These are phyloP conservation scores for Drosophila mayaguana DNA, from an alignment of 2,888 invertebrate genomes.

Conservation along the genomic window DNA sequence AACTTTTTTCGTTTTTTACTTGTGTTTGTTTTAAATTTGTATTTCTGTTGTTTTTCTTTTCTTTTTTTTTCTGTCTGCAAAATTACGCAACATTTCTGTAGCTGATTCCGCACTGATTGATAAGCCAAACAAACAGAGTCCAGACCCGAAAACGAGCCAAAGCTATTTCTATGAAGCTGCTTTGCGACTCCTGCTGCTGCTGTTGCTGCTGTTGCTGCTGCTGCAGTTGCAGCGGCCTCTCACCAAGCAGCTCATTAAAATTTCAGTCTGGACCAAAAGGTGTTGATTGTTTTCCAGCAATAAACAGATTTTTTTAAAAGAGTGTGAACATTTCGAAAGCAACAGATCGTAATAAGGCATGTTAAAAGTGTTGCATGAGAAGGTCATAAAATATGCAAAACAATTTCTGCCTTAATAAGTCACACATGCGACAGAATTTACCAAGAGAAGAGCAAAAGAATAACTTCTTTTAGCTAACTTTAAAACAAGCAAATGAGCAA, in stretches of 20 bases:
- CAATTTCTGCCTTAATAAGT: slow-evolving; percentile 1
- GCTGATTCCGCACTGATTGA: slow-evolving; percentile 69
- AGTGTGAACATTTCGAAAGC: slow-evolving; percentile 46
- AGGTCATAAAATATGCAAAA: slow-evolving; percentile 15
- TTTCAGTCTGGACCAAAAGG: slow-evolving; percentile 40
- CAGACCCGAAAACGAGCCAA: slow-evolving; percentile 20
- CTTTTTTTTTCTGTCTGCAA: slow-evolving; percentile 42
- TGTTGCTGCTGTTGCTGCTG: not conserved
- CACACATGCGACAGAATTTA: slow-evolving; percentile 5
- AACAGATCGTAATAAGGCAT: slow-evolving; percentile 15
- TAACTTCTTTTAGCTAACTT: not conserved
- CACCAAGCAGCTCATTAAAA: slow-evolving; percentile 59
- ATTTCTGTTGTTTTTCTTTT: slow-evolving; percentile 10
- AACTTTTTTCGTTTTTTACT: slow-evolving; percentile 31
- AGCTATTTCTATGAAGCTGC: slow-evolving; percentile 25
- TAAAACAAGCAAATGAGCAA: not conserved
- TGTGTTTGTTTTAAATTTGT: slow-evolving; percentile 14
- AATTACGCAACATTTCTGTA: slow-evolving; percentile 64
- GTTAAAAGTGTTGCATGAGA: slow-evolving; percentile 11
- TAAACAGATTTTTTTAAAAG: slow-evolving; percentile 53
- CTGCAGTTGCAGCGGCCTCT: slow-evolving; percentile 27
- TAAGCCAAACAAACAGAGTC: slow-evolving; percentile 58
- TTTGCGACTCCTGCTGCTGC: slow-evolving; percentile 12
- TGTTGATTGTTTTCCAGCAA: slow-evolving; percentile 54
- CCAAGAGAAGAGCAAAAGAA: not conserved